Percentiles rank a stretch among this genome's conserved stretches.
These are phyloP conservation scores for Argyresthia albistria DNA, from an alignment of 2,888 invertebrate species.

Conservation along the genomic window DNA sequence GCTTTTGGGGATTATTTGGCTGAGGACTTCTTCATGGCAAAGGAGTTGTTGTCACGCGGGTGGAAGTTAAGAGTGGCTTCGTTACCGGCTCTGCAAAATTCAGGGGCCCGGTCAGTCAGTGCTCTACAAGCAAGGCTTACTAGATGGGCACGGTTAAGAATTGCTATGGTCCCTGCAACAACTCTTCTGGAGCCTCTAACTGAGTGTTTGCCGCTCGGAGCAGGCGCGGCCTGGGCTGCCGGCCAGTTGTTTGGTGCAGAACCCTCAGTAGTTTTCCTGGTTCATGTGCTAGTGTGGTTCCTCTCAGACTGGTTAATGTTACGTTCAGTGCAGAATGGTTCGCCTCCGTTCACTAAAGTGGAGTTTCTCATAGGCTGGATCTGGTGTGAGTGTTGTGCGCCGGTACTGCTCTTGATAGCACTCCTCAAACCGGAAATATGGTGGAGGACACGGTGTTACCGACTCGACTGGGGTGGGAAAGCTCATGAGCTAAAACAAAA, in stretches of 20 bases:
- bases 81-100: conserved; percentile 96
- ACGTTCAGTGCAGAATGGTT: conserved; percentile 91
- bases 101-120: conserved; percentile 88
- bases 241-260: conserved; percentile 88
- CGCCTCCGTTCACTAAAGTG: conserved; percentile 94
- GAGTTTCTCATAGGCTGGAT: conserved; percentile 97
- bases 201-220: conserved; percentile 94
- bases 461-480: conserved; percentile 95
- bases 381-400: conserved; percentile 92
- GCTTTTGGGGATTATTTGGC: conserved; percentile 95
- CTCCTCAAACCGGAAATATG: conserved; percentile 90
- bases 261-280: conserved; percentile 91
- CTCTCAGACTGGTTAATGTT: conserved; percentile 95
- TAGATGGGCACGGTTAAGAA: conserved; percentile 95
- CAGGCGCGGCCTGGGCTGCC: conserved; percentile 92
- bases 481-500: conserved; percentile 90
- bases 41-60: conserved; percentile 87
- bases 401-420: conserved; percentile 90
- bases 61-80: conserved; percentile 93
- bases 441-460: conserved; percentile 94
- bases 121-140: conserved; percentile 88
- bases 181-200: conserved; percentile 94
- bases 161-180: conserved; percentile 95
- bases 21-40: conserved; percentile 98
- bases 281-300: conserved; percentile 96